These are phyloP conservation scores for Ephialtes manifestator DNA, from an alignment of 2,888 invertebrate genomes.

Conservation along the genomic window DNA sequence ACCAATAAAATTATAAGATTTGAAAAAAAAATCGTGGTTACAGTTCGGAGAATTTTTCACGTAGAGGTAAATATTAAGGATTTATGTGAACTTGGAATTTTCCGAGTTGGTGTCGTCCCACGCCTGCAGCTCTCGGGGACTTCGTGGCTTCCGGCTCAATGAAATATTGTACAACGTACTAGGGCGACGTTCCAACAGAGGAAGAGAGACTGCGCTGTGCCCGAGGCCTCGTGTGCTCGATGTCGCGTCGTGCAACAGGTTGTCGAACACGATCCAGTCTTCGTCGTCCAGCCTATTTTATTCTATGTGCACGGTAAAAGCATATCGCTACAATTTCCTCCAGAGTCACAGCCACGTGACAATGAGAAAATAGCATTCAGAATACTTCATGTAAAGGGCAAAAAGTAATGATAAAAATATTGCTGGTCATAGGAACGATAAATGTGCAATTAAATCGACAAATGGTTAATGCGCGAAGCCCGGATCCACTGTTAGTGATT, in stretches of 20 bases:
- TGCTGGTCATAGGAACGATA: constrained; percentile 23
- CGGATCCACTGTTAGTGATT: too few species aligned
- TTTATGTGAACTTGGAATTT: constrained; percentile 58
- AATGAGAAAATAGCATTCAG: constrained; percentile 53
- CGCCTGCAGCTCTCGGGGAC: constrained; percentile 39
- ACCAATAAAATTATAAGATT: too few species aligned
- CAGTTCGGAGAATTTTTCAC: constrained; percentile 26
- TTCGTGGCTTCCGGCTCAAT: constrained; percentile 66
- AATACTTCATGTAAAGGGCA: background rate
- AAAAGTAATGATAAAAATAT: constrained; percentile 21
- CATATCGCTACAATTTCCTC: background rate
- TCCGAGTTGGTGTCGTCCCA: constrained; percentile 61
- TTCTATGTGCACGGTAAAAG: constrained; percentile 1
- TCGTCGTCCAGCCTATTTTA: constrained; percentile 37
- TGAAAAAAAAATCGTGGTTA: background rate
- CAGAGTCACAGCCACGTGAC: constrained; percentile 29
- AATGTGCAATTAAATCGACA: constrained; percentile 49
- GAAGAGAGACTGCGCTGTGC: constrained; percentile 4
- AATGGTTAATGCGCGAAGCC: too few species aligned
- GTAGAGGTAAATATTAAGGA: constrained; percentile 39
- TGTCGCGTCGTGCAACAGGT: constrained; percentile 65
- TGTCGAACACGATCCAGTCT: constrained; percentile 66
- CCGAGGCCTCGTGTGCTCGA: constrained; percentile 40
- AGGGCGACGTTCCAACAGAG: constrained; percentile 29
- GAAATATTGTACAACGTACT: constrained; percentile 65